These are phyloP conservation scores for Peromyscus eremicus DNA, from an alignment of 2,797 vertebrate species.

Conservation along the genomic window DNA sequence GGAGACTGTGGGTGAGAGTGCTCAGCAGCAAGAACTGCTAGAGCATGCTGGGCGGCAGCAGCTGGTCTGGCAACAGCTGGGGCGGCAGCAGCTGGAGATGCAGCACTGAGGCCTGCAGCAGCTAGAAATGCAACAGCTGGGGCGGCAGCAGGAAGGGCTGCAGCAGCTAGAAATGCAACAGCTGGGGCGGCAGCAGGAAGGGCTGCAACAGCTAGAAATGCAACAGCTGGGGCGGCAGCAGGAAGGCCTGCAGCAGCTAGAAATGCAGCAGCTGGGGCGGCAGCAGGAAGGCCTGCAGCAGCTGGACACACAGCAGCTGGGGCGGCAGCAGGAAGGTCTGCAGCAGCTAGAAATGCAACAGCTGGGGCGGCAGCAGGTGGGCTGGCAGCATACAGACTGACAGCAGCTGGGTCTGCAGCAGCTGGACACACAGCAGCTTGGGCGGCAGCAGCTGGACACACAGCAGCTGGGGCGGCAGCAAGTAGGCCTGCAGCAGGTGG, in stretches of 20 bases:
- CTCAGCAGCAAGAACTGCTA: slow-evolving; percentile 61
- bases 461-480: not conserved
- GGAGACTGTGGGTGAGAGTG: accelerated
- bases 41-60: not conserved
- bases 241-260: not conserved
- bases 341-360: not conserved
- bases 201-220: not conserved
- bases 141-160: not conserved
- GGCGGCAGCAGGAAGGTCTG: not conserved
- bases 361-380: not conserved
- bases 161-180: not conserved
- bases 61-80: not conserved
- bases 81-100: not conserved
- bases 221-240: not conserved
- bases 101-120: slow-evolving; percentile 14
- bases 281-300: not conserved
- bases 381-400: not conserved
- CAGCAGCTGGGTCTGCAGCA: not conserved
- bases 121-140: not conserved
- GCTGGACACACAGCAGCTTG: not conserved
- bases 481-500: slow-evolving; percentile 42
- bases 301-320: not conserved
- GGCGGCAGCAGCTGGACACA: not conserved
- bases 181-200: not conserved
- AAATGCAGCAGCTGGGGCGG: not conserved